Evolutionary conservation across 2,113 vertebrate species (phyloP), one percentile per base, ranked within the genome.

Genomic region (Urocynchramus pylzowi): DNA sequence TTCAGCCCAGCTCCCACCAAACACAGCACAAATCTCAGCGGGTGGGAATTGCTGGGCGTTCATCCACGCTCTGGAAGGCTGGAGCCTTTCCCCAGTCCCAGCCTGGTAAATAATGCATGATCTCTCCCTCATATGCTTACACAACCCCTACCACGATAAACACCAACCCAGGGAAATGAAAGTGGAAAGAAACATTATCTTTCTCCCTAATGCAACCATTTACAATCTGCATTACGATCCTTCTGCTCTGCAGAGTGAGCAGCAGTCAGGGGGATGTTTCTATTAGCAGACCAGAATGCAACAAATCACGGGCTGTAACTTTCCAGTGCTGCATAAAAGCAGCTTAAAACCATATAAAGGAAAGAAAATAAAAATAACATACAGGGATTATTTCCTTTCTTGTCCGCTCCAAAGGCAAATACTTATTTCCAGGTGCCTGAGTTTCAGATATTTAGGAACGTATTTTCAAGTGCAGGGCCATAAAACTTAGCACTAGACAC

Each of bases 21-120:
- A 10, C 26, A 14, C 1, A 1, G 23, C 21, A 14, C 67, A 23
- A 26, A 69, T 11, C 70, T 26, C 10, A 7, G 16, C 1, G 1
- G 53, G 33, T 71, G 65, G 82, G 64, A 77, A 23, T 4, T 1
- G 16, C 49, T 41, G 27, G 2, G 86, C 10, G 17, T 28, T 76
- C 39, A 47, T 63, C 76, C 8, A 1, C 0, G 0, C 75, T 42
- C 45, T 1, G 50, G 4, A 27, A 12, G 54, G 61, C 89, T 94
- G 84, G 71, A 95, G 64, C 80, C 63, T 81, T 35, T 49, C 76
- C 73, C 84, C 33, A 1, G 28, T 28, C 24, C 85, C 83, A 86
- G 65, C 1, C 86, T 80, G 53, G 83, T 97, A 90, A 96, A 92
- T 92, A 95, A 89, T 92, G 89, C 92, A 92, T 45, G 89, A 79